Conservation (phyloP, 2,797 vertebrate genomes). For the Lepilemur septentrionalis region DNA sequence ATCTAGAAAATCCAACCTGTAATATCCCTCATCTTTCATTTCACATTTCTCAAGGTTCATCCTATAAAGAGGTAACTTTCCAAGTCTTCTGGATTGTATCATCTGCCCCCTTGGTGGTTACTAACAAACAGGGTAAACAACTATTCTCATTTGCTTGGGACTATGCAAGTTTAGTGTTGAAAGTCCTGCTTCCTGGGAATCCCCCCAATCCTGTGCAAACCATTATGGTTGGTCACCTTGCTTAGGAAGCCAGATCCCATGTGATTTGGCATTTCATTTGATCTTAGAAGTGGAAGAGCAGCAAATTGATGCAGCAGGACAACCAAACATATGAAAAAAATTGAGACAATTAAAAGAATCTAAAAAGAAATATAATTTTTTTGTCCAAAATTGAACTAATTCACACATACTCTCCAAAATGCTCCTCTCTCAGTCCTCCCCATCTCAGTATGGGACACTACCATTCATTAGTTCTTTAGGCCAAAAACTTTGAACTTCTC, state of each 20-base stretch:
- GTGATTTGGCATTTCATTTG: neutral
- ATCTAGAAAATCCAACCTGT: neutral
- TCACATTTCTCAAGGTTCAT: neutral
- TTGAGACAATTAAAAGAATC: neutral
- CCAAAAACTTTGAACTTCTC: neutral
- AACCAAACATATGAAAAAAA: neutral
- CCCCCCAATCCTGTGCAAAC: neutral
- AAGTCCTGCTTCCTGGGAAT: neutral
- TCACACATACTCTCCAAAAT: neutral
- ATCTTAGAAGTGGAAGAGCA: neutral
- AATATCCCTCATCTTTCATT: neutral
- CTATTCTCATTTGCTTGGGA: neutral
- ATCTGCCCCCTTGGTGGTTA: neutral
- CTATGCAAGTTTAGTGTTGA: neutral
- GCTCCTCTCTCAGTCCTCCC: neutral
- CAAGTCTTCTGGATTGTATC: neutral
- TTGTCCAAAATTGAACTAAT: neutral
- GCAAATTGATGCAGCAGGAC: neutral
- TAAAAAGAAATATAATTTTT: neutral
- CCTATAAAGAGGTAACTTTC: neutral
- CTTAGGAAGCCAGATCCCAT: neutral
- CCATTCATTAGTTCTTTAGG: neutral
- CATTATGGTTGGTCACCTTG: neutral
- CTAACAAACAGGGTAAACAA: neutral
- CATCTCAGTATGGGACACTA: neutral